phyloP scores from a whole-genome alignment of 2,797 vertebrate species.

The Hypotaenidia philippensis region DNA sequence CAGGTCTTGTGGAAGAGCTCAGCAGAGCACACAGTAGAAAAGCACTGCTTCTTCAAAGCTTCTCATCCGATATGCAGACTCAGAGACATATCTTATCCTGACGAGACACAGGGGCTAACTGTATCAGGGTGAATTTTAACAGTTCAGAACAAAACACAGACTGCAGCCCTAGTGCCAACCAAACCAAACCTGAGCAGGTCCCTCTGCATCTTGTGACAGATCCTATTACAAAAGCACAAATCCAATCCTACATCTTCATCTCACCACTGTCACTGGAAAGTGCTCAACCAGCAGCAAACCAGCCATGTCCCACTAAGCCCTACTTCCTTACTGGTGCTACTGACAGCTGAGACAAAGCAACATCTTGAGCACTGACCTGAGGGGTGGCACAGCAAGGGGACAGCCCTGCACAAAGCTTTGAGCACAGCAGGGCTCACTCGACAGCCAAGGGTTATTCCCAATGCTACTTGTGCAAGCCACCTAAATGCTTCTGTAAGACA shows the following conservation, averaged over 20 bases:
- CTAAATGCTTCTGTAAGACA: background rate
- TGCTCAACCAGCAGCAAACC: background rate
- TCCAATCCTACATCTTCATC: background rate
- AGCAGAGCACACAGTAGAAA: background rate
- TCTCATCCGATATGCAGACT: background rate
- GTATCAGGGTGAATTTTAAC: background rate
- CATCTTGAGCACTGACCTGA: background rate
- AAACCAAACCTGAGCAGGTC: background rate
- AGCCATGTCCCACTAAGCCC: background rate
- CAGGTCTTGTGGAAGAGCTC: background rate
- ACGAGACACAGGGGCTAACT: accelerated
- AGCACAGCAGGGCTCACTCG: background rate
- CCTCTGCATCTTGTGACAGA: background rate
- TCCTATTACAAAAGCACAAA: background rate
- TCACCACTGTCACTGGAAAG: background rate
- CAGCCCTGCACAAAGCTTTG: background rate
- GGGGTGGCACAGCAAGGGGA: background rate
- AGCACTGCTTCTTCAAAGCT: background rate
- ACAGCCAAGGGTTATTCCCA: background rate
- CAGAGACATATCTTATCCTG: background rate
- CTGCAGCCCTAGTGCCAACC: background rate
- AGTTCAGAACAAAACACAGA: background rate
- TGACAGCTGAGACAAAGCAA: background rate
- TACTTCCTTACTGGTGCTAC: background rate
- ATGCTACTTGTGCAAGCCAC: background rate